Evolutionary conservation across 2,113 vertebrate genomes (phyloP).

Genomic region (Peromyscus polionotus): DNA sequence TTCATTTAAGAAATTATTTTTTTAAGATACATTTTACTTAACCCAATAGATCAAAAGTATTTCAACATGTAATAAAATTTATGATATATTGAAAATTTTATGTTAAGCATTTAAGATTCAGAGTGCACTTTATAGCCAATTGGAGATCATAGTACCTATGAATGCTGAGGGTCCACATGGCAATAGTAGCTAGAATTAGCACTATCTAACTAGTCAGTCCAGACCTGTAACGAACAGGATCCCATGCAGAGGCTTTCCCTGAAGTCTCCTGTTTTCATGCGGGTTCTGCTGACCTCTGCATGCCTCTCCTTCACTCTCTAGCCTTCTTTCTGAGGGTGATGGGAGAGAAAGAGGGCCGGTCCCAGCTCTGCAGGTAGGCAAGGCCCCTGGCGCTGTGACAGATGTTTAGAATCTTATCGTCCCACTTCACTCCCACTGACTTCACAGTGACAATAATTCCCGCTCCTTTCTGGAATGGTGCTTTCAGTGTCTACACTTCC

Average conservation of each 20-base stretch:
- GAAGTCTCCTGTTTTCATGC: not conserved
- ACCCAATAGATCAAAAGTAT: not conserved
- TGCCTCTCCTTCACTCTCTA: not conserved
- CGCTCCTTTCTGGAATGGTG: not conserved
- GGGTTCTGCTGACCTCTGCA: not conserved
- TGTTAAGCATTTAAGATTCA: slow-evolving; percentile 3
- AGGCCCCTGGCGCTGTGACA: not conserved
- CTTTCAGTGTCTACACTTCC: not conserved
- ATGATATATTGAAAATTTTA: not conserved
- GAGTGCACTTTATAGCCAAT: not conserved
- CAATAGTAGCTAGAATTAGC: not conserved
- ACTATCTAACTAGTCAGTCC: not conserved
- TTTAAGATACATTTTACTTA: slow-evolving; percentile 45
- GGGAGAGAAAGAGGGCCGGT: not conserved
- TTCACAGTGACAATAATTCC: not conserved
- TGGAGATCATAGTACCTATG: not conserved
- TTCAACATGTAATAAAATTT: slow-evolving; percentile 27
- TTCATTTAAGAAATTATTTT: slow-evolving; percentile 14
- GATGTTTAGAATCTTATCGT: not conserved
- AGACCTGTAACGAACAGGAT: not conserved
- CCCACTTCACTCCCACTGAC: not conserved
- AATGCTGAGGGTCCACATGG: too few species aligned
- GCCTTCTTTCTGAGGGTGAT: not conserved
- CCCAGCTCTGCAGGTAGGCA: not conserved
- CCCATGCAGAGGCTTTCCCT: not conserved